Conservation (phyloP, 2,797 vertebrate species). For the Cuculus canorus region DNA sequence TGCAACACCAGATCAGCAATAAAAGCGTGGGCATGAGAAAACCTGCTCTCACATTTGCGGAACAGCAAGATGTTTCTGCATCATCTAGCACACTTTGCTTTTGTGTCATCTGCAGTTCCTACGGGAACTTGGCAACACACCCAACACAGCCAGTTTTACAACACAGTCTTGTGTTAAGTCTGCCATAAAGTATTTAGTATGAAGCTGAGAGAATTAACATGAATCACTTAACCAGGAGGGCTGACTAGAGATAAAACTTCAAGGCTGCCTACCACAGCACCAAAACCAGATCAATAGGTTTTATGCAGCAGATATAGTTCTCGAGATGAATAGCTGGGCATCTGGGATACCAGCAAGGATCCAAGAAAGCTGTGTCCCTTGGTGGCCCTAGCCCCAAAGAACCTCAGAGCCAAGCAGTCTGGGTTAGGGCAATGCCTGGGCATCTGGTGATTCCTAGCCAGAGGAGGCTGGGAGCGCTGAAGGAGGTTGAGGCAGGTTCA, state of each 20-base stretch:
- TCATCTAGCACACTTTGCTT: rapidly evolving
- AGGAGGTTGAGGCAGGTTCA: not conserved
- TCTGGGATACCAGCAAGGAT: not conserved
- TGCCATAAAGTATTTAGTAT: rapidly evolving
- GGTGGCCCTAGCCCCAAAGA: not conserved
- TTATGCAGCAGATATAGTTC: not conserved
- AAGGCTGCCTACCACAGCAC: not conserved
- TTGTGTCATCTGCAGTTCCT: not conserved
- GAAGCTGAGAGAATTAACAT: not conserved
- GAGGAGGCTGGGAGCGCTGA: not conserved
- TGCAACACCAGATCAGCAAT: not conserved
- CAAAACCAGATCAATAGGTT: not conserved
- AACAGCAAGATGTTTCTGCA: not conserved
- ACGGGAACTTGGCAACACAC: not conserved
- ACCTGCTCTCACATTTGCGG: not conserved
- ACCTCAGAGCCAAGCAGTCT: rapidly evolving
- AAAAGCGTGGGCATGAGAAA: not conserved
- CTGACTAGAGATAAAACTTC: not conserved
- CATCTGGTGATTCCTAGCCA: not conserved
- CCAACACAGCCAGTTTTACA: not conserved
- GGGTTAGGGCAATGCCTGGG: not conserved
- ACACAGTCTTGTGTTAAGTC: not conserved
- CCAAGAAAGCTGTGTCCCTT: not conserved
- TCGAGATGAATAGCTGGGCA: not conserved
- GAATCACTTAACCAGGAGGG: not conserved